Percentiles rank a stretch among this genome's conserved stretches.
Conservation (phyloP, 2,797 vertebrate genomes). For the Coregonus suidteri region DNA sequence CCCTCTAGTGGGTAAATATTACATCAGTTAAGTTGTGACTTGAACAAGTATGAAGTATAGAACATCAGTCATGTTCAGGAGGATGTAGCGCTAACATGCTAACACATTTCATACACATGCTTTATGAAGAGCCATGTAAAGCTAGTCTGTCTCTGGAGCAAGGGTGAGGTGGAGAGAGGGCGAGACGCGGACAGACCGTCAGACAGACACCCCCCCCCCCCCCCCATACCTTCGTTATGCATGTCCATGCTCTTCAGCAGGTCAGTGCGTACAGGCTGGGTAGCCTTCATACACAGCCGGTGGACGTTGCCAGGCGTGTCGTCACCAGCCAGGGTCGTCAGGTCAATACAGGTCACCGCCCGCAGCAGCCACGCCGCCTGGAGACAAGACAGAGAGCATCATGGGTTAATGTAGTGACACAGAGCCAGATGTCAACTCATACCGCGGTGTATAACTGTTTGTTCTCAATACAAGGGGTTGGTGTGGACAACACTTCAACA, state of each 20-base stretch:
- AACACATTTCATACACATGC: not conserved
- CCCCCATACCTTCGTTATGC: constrained; percentile 83
- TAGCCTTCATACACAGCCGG: constrained; percentile 90
- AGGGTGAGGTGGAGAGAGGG: too few species aligned
- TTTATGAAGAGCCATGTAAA: not conserved
- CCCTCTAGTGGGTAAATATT: too few species aligned
- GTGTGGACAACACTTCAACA: too few species aligned
- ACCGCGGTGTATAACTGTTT: not conserved
- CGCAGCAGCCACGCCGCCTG: constrained; percentile 93
- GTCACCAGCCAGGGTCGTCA: constrained; percentile 91
- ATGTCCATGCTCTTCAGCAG: constrained; percentile 85
- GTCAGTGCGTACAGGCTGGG: constrained; percentile 83
- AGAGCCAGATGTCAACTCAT: not conserved
- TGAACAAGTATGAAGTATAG: too few species aligned
- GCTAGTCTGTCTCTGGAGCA: not conserved
- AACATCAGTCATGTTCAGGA: too few species aligned
- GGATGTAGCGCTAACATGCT: too few species aligned
- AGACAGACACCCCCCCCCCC: too few species aligned
- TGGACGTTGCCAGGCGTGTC: constrained; percentile 89
- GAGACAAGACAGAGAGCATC: not conserved
- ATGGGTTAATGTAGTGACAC: not conserved
- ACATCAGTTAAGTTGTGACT: too few species aligned
- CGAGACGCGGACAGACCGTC: too few species aligned
- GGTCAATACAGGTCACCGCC: constrained; percentile 90
- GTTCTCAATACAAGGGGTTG: too few species aligned